Evolutionary conservation across 2,797 vertebrate genomes (phyloP), one percentile per base, ranked within the genome.

Genomic region (Acomys russatus): DNA sequence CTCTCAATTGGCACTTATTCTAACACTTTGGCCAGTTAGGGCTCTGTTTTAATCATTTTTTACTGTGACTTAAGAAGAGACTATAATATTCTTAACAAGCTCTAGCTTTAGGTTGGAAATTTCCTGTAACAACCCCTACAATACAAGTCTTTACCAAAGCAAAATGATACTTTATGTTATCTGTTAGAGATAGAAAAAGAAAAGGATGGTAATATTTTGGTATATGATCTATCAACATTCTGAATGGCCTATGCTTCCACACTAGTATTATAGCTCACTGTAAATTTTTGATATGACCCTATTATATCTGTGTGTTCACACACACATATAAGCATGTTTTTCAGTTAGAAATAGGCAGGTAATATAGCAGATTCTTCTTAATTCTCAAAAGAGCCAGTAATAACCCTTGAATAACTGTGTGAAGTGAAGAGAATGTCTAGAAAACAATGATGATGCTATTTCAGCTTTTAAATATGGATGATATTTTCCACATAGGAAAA

Each of bases 401-500:
- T 68, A 88, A 17, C 51, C 35, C 54, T n/a, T 94, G 73, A 88
- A 79, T 80, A 94, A 80, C 9, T 20, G 80, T 44, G 84, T 92
- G 9, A 96, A 94, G 44, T 56, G 14, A 92, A 73, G 51, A 33
- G 49, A 61, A 88, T 91, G 35, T 79, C 91, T 94, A 87, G 73
- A 82, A 96, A 91, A 33, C 33, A 91, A 88, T 80, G 49, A 94
- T 20, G 63, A 96, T 71, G 2, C 3, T 66, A 44, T 93, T 90
- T 95, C 54, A 88, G 88, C 20, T 73, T 90, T 89, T 59, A 94
- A 85, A 93, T 94, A 6, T 88, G 88, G 10, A 83, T 64, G 44
- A 54, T 93, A 9, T 6, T 93, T 96, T 88, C 63, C 12, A 79
- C 88, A 71, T 4, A 88, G 74, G 56, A 59, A 85, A 89, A 83